Evolutionary conservation across 2,113 vertebrate genomes (phyloP), one percentile per base, ranked within the genome.

Genomic region (Sprattus sprattus): DNA sequence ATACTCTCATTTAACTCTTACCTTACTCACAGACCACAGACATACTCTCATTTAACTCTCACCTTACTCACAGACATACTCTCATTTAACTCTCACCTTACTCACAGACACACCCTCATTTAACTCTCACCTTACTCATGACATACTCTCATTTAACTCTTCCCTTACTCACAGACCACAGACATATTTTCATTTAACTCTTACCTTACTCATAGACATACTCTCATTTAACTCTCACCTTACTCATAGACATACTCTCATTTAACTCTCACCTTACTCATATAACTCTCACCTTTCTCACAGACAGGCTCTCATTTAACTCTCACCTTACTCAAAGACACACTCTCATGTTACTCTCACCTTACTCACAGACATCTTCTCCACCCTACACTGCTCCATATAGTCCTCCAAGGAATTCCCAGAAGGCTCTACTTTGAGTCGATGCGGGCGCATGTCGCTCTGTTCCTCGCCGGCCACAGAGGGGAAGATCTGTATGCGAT

Each of bases 1-100:
- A 54, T 1, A 2, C 39, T 39, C 39, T 39, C 39, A 39, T 39
- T 39, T 39, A 39, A 39, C 39, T 39, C 50, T 52, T 13, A 52
- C 10, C 50, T 52, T 11, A 15, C 50, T 54, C n/a, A n/a, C n/a
- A n/a, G n/a, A n/a, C n/a, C 11, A 54, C 1, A 15, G 18, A 4
- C 52, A 54, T 54, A 49, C 47, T 6, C 18, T 60, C 54, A 64
- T 39, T 39, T 83, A 15, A 16, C 28, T 75, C 85, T 88, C 64
- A 96, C 93, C 92, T 95, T 94, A 82, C 91, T 92, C 82, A 93
- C 90, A 0, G 93, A 92, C 85, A 92, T 87, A 85, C 95, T 91
- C 87, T 94, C 93, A n/a, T n/a, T n/a, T n/a, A n/a, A n/a, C n/a
- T n/a, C n/a, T 49, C 47, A 49, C 47, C 7, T 49, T 9, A 11